These are phyloP conservation scores for Mixornis gularis DNA, from an alignment of 2,113 vertebrate genomes.

Conservation along the genomic window DNA sequence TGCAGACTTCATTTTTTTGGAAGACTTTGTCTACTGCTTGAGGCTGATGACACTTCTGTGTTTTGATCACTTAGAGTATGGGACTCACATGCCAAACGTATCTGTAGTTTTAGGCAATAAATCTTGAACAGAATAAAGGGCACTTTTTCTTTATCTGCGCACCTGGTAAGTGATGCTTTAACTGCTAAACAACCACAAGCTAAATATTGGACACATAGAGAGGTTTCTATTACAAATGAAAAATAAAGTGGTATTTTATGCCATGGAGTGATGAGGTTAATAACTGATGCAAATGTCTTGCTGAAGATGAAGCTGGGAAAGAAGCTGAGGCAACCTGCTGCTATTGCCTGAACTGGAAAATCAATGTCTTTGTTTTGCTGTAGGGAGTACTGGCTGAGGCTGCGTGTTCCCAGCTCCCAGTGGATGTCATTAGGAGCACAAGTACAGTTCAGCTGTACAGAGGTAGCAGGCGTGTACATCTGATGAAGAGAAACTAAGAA, in stretches of 20 bases:
- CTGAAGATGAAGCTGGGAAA: background rate
- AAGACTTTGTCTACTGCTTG: background rate
- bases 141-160: background rate
- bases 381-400: background rate
- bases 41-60: background rate
- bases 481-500: constrained; percentile 4
- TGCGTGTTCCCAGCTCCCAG: background rate
- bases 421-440: constrained; percentile 28
- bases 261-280: background rate
- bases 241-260: background rate
- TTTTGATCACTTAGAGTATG: background rate
- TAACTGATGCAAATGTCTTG: background rate
- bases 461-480: background rate
- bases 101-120: background rate
- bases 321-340: background rate
- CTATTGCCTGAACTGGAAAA: constrained; percentile 3
- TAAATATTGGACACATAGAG: background rate
- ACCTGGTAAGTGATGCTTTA: background rate
- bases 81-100: background rate
- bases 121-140: background rate
- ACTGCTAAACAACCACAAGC: background rate
- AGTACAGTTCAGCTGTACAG: background rate
- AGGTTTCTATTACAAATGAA: background rate
- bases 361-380: constrained; percentile 19
- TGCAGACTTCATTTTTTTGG: background rate